Percentiles rank a stretch among this genome's conserved stretches.
Evolutionary conservation across 2,113 vertebrate genomes (phyloP).

Genomic region (Struthidea cinerea): DNA sequence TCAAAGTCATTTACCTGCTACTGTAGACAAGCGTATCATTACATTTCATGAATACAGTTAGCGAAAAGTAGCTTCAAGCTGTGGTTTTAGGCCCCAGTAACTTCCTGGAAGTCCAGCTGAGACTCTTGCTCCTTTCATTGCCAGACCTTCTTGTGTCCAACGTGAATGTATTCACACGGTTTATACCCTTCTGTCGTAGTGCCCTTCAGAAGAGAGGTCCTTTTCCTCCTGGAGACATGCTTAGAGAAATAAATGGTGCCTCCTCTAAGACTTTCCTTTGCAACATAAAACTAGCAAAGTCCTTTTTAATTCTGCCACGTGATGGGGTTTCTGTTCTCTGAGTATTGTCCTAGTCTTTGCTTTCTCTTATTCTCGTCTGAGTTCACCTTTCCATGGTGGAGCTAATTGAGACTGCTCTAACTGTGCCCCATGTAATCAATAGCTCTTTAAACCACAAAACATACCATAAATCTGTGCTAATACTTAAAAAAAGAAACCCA

Average conservation of each 20-base stretch:
- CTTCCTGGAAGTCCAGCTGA: background rate
- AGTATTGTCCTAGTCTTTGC: background rate
- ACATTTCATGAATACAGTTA: background rate
- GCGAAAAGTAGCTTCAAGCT: background rate
- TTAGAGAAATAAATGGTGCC: background rate
- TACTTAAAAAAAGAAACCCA: background rate
- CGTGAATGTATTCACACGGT: background rate
- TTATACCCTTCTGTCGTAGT: background rate
- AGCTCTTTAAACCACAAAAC: background rate
- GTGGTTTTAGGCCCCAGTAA: background rate
- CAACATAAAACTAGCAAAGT: background rate
- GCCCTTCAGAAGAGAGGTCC: background rate
- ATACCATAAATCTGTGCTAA: background rate
- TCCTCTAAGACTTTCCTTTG: background rate
- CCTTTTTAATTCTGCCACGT: background rate
- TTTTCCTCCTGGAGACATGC: background rate
- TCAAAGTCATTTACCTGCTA: background rate
- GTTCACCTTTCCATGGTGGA: background rate
- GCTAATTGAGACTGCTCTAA: background rate
- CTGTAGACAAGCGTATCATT: background rate
- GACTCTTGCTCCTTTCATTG: background rate
- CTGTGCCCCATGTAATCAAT: background rate
- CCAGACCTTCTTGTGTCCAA: background rate
- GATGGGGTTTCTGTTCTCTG: background rate
- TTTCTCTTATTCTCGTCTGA: background rate